phyloP scores from a whole-genome alignment of 2,888 invertebrate genomes.

The Carterocephalus palaemon region DNA sequence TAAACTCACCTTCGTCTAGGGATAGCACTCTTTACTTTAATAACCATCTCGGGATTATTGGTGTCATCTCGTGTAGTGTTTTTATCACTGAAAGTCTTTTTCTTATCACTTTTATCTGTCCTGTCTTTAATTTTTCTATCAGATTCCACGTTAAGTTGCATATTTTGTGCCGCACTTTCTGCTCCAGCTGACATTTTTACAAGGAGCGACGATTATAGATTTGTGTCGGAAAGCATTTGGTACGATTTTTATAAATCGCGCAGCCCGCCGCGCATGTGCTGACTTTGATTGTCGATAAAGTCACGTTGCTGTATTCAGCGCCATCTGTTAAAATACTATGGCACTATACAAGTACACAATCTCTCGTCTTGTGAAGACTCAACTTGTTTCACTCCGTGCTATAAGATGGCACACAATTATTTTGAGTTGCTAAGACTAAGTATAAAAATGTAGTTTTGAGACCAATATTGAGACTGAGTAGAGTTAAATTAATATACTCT shows the following conservation, averaged over 20 bases:
- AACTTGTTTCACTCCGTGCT: background rate
- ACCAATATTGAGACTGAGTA: too few species aligned
- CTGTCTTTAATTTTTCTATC: slow-evolving; percentile 33
- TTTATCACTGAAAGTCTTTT: slow-evolving; percentile 52
- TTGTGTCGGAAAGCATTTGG: slow-evolving; percentile 68
- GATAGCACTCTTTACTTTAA: slow-evolving; percentile 74
- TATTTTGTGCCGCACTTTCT: slow-evolving; percentile 46
- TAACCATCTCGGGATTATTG: slow-evolving; percentile 47
- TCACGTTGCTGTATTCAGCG: slow-evolving; percentile 38
- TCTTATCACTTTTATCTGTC: slow-evolving; percentile 45
- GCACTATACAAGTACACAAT: background rate
- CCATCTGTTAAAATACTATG: slow-evolving; percentile 35
- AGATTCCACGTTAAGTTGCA: slow-evolving; percentile 41
- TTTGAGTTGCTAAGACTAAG: too few species aligned
- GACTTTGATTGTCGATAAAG: slow-evolving; percentile 53
- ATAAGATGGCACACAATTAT: slow-evolving; percentile 21
- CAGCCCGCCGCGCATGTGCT: slow-evolving; percentile 70
- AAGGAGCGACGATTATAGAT: slow-evolving; percentile 70
- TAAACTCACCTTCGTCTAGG: slow-evolving; percentile 64
- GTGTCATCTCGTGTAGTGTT: slow-evolving; percentile 46
- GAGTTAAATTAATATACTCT: too few species aligned
- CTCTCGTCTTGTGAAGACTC: background rate
- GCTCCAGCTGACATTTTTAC: slow-evolving; percentile 65
- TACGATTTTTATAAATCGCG: slow-evolving; percentile 75
- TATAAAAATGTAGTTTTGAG: too few species aligned